Percentiles rank a stretch among this genome's conserved stretches.
Evolutionary conservation across 2,113 vertebrate genomes (phyloP).

Genomic region (Syrmaticus mikado): DNA sequence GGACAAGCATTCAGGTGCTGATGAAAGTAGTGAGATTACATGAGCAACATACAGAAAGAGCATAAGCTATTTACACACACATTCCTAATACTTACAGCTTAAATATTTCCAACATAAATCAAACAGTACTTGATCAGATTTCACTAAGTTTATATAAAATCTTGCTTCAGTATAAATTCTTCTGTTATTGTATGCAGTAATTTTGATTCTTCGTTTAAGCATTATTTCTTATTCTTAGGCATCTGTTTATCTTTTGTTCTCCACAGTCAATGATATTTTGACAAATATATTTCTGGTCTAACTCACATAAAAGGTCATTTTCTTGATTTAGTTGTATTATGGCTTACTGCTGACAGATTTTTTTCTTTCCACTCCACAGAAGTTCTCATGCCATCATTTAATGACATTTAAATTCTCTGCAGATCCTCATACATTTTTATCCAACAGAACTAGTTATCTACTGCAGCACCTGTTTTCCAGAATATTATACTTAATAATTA

Average conservation of each 20-base stretch:
- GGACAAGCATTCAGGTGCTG: background rate
- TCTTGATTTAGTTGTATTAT: background rate
- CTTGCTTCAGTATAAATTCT: background rate
- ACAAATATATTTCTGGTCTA: background rate
- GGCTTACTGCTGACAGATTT: background rate
- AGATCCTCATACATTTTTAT: background rate
- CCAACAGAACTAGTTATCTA: background rate
- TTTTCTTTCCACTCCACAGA: background rate
- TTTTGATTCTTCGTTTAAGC: background rate
- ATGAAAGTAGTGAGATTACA: background rate
- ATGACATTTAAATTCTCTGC: background rate
- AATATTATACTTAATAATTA: background rate
- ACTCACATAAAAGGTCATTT: background rate
- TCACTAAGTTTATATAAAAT: background rate
- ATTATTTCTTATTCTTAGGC: background rate
- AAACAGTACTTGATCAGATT: background rate
- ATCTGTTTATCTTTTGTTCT: background rate
- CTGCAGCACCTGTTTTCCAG: constrained; percentile 14
- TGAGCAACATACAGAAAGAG: background rate
- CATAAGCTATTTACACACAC: background rate
- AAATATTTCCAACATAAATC: background rate
- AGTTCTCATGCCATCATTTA: background rate
- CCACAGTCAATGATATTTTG: background rate
- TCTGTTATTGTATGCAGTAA: background rate
- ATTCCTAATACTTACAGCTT: background rate